These are phyloP conservation scores for Ephestia elutella DNA, from an alignment of 1,140 invertebrate species.

Conservation along the genomic window DNA sequence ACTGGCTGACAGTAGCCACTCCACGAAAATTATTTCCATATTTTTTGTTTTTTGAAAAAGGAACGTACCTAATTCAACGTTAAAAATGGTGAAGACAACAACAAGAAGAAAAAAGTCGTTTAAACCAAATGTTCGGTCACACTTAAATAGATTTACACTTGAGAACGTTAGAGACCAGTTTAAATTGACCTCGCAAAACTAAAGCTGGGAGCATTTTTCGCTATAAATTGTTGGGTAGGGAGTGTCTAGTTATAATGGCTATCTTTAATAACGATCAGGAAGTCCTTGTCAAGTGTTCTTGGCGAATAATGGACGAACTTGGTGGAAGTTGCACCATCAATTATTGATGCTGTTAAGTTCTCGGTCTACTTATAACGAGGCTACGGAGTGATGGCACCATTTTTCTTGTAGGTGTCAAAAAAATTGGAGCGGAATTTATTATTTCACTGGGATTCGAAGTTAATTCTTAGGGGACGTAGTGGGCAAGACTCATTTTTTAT, in stretches of 20 bases:
- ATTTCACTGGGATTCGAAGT: neutral
- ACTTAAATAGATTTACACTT: conserved; percentile 2
- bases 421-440: conserved; percentile 8
- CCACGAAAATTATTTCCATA: no score
- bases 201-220: conserved; percentile 8
- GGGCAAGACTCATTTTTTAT: neutral
- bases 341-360: neutral
- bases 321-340: conserved; percentile 6
- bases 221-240: neutral
- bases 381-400: conserved; percentile 6
- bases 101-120: conserved; percentile 1
- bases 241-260: conserved; percentile 9
- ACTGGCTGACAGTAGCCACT: neutral
- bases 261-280: conserved; percentile 3
- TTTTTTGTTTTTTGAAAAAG: no score
- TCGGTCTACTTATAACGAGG: neutral
- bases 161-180: neutral
- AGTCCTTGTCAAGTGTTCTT: conserved; percentile 3
- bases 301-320: neutral
- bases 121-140: conserved; percentile 2
- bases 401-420: conserved; percentile 6
- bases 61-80: no score
- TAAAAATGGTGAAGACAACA: neutral
- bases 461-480: no score
- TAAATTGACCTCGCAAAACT: neutral